Evolutionary conservation across 2,888 invertebrate genomes (phyloP).

Genomic region (Synanthedon formicaeformis): DNA sequence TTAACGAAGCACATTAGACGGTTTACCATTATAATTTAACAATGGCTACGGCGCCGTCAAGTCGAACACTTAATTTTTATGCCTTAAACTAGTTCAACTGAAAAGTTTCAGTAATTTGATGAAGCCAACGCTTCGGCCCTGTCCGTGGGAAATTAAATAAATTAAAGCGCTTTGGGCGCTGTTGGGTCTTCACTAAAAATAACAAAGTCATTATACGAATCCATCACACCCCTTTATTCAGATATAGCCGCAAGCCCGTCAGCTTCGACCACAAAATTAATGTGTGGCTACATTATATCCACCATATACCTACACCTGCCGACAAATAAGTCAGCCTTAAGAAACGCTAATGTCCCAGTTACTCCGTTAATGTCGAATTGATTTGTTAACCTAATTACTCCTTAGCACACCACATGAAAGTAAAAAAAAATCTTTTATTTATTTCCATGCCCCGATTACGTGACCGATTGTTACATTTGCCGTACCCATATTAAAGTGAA

Average conservation of each 20-base stretch:
- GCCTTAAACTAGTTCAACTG: background rate
- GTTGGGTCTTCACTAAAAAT: conserved; percentile 21
- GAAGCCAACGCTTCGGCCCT: conserved; percentile 22
- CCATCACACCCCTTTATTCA: conserved; percentile 27
- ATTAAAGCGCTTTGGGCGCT: conserved; percentile 19
- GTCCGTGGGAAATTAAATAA: conserved; percentile 42
- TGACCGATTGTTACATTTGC: background rate
- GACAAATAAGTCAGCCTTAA: background rate
- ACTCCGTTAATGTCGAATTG: background rate
- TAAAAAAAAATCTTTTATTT: background rate
- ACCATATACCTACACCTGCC: background rate
- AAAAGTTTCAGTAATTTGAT: conserved; percentile 15
- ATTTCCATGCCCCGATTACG: background rate
- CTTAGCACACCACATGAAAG: background rate
- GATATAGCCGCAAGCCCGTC: conserved; percentile 9
- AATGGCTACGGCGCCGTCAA: no score
- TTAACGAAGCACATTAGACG: no score
- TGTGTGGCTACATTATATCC: no score
- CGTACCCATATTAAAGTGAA: background rate
- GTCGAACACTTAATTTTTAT: no score
- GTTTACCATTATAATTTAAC: no score
- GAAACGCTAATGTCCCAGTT: background rate
- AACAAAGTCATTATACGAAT: conserved; percentile 31
- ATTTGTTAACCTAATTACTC: background rate
- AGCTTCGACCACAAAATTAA: background rate